Evolutionary conservation across 2,797 vertebrate species (phyloP).

Genomic region (Characodon lateralis): DNA sequence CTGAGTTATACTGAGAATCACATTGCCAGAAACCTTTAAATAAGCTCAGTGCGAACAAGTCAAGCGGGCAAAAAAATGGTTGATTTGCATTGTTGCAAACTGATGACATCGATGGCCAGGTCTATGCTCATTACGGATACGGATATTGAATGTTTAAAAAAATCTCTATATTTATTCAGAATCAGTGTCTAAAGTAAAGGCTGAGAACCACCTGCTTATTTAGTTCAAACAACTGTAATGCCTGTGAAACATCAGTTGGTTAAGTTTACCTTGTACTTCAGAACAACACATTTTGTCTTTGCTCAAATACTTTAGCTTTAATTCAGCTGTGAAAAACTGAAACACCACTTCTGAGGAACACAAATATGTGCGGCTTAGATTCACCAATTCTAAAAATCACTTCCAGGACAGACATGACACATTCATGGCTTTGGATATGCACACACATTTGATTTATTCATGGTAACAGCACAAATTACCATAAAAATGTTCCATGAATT

Average conservation of each 20-base stretch:
- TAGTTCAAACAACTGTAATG: too few species aligned
- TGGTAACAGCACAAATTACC: not conserved
- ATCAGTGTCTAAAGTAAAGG: not conserved
- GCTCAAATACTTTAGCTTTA: not conserved
- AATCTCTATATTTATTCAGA: not conserved
- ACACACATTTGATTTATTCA: not conserved
- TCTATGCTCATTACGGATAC: not conserved
- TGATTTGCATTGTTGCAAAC: not conserved
- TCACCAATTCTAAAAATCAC: not conserved
- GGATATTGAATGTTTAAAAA: not conserved
- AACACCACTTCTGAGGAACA: not conserved
- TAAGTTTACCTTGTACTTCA: not conserved
- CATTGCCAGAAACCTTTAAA: not conserved
- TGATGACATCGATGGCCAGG: not conserved
- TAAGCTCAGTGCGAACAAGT: not conserved
- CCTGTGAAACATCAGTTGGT: not conserved
- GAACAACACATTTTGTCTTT: not conserved
- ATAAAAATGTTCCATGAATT: not conserved
- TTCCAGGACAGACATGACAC: not conserved
- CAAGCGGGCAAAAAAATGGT: not conserved
- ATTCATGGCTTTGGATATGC: not conserved
- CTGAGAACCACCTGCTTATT: not conserved
- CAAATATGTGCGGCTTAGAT: conserved; percentile 1
- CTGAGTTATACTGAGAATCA: not conserved
- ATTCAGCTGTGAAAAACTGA: not conserved